Base-by-base conservation (phyloP, 2,113 vertebrate species). In the Lota lota region DNA sequence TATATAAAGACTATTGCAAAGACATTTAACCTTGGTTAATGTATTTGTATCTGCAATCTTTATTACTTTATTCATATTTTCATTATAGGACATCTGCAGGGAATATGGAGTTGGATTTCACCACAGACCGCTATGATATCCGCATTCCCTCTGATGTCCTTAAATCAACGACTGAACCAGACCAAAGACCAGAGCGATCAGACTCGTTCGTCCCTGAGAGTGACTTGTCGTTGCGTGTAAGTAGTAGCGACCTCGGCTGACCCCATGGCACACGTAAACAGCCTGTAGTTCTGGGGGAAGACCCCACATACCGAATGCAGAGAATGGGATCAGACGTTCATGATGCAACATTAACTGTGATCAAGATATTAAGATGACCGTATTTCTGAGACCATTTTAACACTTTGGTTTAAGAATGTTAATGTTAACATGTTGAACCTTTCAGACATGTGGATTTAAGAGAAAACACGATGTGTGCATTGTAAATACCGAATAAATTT, bases 61-160 rank as follows among this genome's bases (percentile, higher is more conserved):
- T 53, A 53, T 53, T 14, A 15, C 8, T 53, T 53, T n/a, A n/a
- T n/a, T 33, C 28, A 33, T 53, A 53, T 53, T 53, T 53, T 15
- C 17, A 53, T 53, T 53, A 36, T 65, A 99, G 97, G 72, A 94
- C 93, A 66, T 91, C 92, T 63, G 84, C 80, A n/a, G 82, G 75
- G 64, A 66, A 73, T 70, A 83, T 91, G 1, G 97, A 99, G 72
- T 97, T 98, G 88, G 97, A 99, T 78, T 97, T 98, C 79, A 33
- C 81, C 88, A 16, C 88, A 64, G 12, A 93, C 28, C 28, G 28
- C 97, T 98, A 99, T 0, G 95, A 99, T 72, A 96, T 99, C 70
- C 88, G 84, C 78, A 96, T 99, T 79, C 95, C 95, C 64, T 90
- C 93, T 24, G 95, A 96, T 28, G 53, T 87, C 40, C 64, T 90